Conservation (phyloP, 1,140 invertebrate genomes). For the Samia ricini region DNA sequence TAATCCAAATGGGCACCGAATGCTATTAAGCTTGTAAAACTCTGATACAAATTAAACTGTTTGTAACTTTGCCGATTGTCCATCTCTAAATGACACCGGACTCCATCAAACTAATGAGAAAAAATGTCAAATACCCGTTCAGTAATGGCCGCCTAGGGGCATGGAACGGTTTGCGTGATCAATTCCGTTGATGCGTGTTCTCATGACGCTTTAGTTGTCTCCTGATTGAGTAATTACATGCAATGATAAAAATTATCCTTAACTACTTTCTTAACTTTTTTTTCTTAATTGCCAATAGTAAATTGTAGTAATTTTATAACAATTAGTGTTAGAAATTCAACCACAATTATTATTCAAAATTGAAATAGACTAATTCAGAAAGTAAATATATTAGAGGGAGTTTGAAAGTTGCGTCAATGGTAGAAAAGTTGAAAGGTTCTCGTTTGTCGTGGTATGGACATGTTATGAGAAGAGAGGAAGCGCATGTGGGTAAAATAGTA, state of each 20-base stretch:
- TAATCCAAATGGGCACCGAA: background rate
- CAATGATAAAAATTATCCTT: background rate
- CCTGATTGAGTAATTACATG: background rate
- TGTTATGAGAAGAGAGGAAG: too few relatives aligned
- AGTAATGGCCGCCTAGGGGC: background rate
- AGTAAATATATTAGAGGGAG: too few relatives aligned
- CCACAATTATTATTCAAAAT: too few relatives aligned
- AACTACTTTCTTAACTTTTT: background rate
- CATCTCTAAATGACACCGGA: background rate
- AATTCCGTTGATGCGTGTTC: background rate
- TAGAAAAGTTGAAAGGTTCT: too few relatives aligned
- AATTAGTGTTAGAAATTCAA: too few relatives aligned
- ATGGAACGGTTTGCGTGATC: background rate
- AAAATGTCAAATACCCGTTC: background rate
- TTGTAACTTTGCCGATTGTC: background rate
- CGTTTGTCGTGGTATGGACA: too few relatives aligned
- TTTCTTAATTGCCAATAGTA: too few relatives aligned
- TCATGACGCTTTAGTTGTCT: background rate
- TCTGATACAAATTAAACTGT: background rate
- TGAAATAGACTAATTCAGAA: too few relatives aligned
- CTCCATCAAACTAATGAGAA: constrained; percentile 1
- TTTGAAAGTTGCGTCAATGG: too few relatives aligned
- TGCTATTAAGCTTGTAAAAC: background rate
- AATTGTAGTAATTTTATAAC: too few relatives aligned
- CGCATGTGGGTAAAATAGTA: too few relatives aligned